Base-by-base conservation (phyloP, 2,797 vertebrate species). In the Bucorvus abyssinicus region DNA sequence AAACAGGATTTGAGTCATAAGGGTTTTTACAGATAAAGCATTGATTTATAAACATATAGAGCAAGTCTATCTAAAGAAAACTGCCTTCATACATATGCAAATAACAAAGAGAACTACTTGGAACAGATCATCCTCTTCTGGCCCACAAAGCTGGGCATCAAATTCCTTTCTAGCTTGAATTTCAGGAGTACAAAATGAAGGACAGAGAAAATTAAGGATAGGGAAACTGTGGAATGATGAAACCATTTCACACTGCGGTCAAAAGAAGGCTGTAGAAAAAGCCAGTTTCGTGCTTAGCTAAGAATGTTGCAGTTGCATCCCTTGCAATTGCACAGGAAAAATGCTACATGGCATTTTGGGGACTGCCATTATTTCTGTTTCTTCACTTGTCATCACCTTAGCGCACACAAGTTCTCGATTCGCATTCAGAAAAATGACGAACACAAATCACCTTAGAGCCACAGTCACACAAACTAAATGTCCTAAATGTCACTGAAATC, bases 1-100 rank as follows among this genome's bases (percentile, higher is more conserved):
- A 94, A 95, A 80, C 52, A 80, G 60, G 76, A 91, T 90, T 94
- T 92, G 71, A 96, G 87, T 92, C 78, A 89, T 85, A 53, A 7
- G 0, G 2, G 40, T 85, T 87, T 93, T 87, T 61, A 89, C 65
- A 95, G 89, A 77, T 91, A 91, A 94, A 95, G 78, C 74, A 86
- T 47, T 85, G 85, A 81, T 91, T 83, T 87, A 92, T 32, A 84
- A 80, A 90, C 49, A 76, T 2, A 3, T 36, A 75, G 16, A 75
- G 26, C 32, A 80, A 76, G 42, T 40, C 57, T 60, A 22, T 93
- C 90, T 83, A 88, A 89, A 83, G 89, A 91, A 95, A 94, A 90
- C 16, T n/a, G 36, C 13, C 74, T 84, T 82, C 57, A 78, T 86
- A 68, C 40, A 50, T 71, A 82, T 38, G 73, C 64, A 91, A 52